Percentiles rank a stretch among this genome's conserved stretches.
phyloP scores from a whole-genome alignment of 2,113 vertebrate genomes.

The Etheostoma spectabile region DNA sequence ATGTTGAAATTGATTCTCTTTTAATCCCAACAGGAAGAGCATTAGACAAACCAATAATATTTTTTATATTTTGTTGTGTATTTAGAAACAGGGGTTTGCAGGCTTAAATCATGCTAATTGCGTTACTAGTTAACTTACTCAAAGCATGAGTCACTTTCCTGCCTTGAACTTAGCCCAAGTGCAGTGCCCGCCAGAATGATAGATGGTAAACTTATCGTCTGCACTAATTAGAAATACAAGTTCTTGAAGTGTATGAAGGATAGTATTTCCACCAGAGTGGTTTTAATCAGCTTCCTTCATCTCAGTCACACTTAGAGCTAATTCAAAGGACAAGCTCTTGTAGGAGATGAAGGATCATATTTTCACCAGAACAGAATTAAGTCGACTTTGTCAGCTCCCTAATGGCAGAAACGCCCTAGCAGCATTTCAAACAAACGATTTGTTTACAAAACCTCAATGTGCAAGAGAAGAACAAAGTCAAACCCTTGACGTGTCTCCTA shows the following conservation, averaged over 20 bases:
- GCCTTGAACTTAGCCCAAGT: conserved; percentile 42
- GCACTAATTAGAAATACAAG: conserved; percentile 71
- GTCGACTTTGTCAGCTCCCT: conserved; percentile 27
- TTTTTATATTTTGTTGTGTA: neutral
- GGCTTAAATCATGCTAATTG: neutral
- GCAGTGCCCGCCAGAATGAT: conserved; percentile 49
- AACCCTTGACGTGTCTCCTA: neutral
- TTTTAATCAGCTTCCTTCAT: conserved; percentile 72
- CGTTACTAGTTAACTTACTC: conserved; percentile 2
- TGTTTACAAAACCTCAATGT: conserved; percentile 36
- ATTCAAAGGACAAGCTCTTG: conserved; percentile 70
- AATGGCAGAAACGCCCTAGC: conserved; percentile 28
- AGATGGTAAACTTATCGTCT: conserved; percentile 48
- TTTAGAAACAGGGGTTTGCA: neutral
- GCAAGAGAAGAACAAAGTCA: conserved; percentile 10
- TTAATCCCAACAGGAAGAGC: neutral
- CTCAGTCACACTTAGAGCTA: conserved; percentile 67
- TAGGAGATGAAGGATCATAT: conserved; percentile 67
- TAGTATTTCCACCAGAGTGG: conserved; percentile 68
- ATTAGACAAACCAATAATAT: neutral
- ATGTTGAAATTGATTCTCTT: too few relatives aligned
- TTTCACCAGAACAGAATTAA: conserved; percentile 57
- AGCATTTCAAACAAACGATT: conserved; percentile 25
- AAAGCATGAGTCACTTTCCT: conserved; percentile 27
- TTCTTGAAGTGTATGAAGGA: conserved; percentile 66